Conservation (phyloP, 2,797 vertebrate species). For the Neopelma chrysocephalum region DNA sequence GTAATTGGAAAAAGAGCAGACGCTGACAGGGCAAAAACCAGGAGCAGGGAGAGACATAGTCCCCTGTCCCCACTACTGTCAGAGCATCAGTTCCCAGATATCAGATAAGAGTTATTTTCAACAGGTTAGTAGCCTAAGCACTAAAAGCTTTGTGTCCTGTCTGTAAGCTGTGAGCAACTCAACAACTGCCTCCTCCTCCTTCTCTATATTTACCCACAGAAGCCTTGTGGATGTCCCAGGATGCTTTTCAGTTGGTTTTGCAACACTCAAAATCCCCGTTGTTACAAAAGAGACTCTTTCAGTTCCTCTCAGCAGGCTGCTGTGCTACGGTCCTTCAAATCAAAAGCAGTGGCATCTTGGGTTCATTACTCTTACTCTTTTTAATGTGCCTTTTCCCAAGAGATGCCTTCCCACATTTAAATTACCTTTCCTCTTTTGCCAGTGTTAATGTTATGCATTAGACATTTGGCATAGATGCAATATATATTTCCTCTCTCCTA, state of each 20-base stretch:
- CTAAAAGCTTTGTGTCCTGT: neutral
- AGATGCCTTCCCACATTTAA: slow-evolving; percentile 29
- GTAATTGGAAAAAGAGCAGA: neutral
- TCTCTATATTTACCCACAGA: slow-evolving; percentile 33
- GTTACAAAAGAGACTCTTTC: slow-evolving; percentile 69
- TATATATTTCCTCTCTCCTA: neutral
- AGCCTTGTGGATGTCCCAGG: slow-evolving; percentile 60
- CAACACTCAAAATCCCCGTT: slow-evolving; percentile 30
- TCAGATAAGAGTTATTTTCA: neutral
- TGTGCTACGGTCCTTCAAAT: slow-evolving; percentile 1
- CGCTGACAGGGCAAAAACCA: neutral
- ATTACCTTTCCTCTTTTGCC: slow-evolving; percentile 46
- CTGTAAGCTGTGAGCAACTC: neutral
- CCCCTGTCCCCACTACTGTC: neutral
- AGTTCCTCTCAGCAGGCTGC: slow-evolving; percentile 65
- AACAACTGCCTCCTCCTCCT: neutral
- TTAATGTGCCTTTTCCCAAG: slow-evolving; percentile 35
- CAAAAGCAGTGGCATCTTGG: neutral
- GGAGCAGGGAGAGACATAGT: neutral
- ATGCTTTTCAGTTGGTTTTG: slow-evolving; percentile 54
- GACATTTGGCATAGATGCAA: neutral
- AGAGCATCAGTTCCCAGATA: neutral
- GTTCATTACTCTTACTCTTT: slow-evolving; percentile 35
- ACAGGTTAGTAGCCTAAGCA: neutral
- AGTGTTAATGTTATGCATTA: slow-evolving; percentile 1